phyloP scores from a whole-genome alignment of 53 echinoderm and acorn worm genomes.

The Crossaster papposus region DNA sequence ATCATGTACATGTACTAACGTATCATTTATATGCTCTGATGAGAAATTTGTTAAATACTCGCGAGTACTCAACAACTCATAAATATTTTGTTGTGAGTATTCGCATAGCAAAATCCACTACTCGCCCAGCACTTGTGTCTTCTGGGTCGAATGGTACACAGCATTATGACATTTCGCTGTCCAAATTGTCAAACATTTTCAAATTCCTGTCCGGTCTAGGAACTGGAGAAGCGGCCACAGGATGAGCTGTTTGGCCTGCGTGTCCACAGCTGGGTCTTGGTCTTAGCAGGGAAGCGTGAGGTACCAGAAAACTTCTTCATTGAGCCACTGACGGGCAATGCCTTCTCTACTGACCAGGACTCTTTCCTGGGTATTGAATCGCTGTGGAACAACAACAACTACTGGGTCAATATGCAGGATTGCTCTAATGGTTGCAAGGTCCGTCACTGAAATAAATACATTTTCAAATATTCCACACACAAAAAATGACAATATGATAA shows the following conservation, averaged over 20 bases:
- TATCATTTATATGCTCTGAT: too few species aligned
- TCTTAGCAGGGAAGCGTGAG: constrained; percentile 92
- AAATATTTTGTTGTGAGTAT: too few species aligned
- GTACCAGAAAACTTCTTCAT: constrained; percentile 99
- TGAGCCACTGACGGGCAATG: constrained; percentile 95
- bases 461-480: too few species aligned
- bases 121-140: too few species aligned
- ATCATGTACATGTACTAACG: too few species aligned
- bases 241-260: constrained; percentile 95
- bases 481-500: too few species aligned
- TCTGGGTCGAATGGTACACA: background rate
- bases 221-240: constrained; percentile 89
- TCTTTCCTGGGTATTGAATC: constrained; percentile 96
- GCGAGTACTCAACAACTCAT: too few species aligned
- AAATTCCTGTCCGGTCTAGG: constrained; percentile 61
- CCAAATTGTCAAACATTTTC: background rate
- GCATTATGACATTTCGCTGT: background rate
- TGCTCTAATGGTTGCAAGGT: constrained; percentile 99
- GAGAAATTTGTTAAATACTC: too few species aligned
- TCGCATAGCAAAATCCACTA: too few species aligned
- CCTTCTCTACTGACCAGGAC: constrained; percentile 80
- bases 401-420: constrained; percentile 99
- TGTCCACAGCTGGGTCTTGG: constrained; percentile 97
- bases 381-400: constrained; percentile 96
- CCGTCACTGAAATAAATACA: background rate